phyloP scores from a whole-genome alignment of 2,113 vertebrate species.

The Grammomys surdaster region DNA sequence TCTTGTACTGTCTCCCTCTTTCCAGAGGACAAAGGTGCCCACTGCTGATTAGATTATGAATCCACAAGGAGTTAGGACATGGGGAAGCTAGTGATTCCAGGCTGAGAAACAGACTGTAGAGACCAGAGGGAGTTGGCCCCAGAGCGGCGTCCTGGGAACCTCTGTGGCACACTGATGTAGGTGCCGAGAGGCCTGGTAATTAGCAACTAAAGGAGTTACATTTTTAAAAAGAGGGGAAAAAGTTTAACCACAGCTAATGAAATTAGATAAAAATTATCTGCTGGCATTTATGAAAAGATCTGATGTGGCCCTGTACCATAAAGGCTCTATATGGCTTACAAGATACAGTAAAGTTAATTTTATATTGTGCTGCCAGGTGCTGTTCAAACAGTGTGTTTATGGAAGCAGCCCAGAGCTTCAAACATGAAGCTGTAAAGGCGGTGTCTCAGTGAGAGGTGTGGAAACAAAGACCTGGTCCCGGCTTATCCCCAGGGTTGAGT shows the following conservation, averaged over 20 bases:
- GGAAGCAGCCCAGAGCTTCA: constrained; percentile 55
- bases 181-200: neutral
- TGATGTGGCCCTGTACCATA: constrained; percentile 60
- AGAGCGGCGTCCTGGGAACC: neutral
- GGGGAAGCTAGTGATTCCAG: neutral
- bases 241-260: constrained; percentile 69
- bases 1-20: neutral
- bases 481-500: constrained; percentile 2
- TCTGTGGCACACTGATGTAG: neutral
- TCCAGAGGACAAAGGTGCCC: neutral
- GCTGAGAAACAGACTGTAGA: neutral
- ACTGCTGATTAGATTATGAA: neutral
- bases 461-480: neutral
- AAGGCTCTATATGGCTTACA: constrained; percentile 55
- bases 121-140: neutral
- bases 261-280: constrained; percentile 79
- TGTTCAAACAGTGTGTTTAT: constrained; percentile 64
- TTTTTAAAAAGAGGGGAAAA: neutral
- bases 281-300: constrained; percentile 70
- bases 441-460: neutral
- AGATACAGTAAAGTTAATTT: constrained; percentile 80
- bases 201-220: constrained; percentile 52
- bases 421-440: constrained; percentile 21
- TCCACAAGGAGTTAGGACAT: neutral
- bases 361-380: constrained; percentile 66